Conservation (phyloP, 2,797 vertebrate genomes). For the Carcharodon carcharias region DNA sequence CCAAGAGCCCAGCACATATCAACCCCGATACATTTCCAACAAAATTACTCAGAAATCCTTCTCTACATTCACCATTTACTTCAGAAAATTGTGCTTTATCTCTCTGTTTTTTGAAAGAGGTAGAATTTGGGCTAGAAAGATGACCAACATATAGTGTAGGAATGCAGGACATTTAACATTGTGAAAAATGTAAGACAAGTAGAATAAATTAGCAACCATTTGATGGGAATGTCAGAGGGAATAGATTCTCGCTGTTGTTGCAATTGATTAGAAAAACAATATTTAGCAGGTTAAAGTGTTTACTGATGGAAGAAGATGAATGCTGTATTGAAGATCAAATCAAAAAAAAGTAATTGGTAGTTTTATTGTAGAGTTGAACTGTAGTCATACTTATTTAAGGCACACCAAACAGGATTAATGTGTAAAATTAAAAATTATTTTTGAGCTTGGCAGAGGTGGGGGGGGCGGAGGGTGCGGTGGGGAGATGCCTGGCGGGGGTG, state of each 20-base stretch:
- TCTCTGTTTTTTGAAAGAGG: neutral
- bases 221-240: neutral
- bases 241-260: neutral
- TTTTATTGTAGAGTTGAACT: too few species aligned
- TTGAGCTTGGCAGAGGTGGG: too few species aligned
- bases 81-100: neutral
- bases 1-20: neutral
- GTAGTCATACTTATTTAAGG: too few species aligned
- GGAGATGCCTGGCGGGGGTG: too few species aligned
- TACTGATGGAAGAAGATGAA: neutral
- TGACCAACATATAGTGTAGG: neutral
- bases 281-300: neutral
- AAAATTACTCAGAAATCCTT: neutral
- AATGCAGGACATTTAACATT: neutral
- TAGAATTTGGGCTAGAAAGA: neutral
- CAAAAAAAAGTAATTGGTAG: too few species aligned
- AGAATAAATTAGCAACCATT: neutral
- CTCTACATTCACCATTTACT: neutral
- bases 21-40: neutral
- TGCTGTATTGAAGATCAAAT: too few species aligned
- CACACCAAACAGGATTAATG: too few species aligned
- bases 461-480: too few species aligned
- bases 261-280: neutral
- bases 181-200: neutral
- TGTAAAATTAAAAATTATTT: too few species aligned